A percentile compares a stretch with the other conserved stretches of the same genome.
phyloP scores from a whole-genome alignment of 1,140 invertebrate genomes.

The Drosophila novamexicana region DNA sequence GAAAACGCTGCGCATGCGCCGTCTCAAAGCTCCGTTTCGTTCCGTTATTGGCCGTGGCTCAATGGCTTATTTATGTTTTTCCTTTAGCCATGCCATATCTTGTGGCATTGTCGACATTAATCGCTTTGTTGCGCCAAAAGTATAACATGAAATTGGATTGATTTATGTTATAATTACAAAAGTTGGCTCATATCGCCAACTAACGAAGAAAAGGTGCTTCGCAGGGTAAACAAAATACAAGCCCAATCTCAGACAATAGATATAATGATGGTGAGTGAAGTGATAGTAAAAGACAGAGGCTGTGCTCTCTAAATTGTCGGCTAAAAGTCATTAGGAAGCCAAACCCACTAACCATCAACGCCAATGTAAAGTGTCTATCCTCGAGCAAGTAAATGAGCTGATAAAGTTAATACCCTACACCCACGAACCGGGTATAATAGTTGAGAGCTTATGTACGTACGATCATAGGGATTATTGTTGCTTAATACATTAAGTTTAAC shows the following conservation, averaged over 20 bases:
- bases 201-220: constrained; percentile 15
- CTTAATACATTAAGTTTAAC: too few relatives aligned
- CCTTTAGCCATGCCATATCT: constrained; percentile 79
- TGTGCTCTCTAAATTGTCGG: constrained; percentile 23
- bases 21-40: constrained; percentile 37
- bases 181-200: constrained; percentile 4
- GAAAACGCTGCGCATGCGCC: constrained; percentile 48
- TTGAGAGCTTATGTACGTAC: too few relatives aligned
- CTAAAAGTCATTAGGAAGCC: constrained; percentile 37
- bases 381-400: neutral
- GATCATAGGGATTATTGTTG: too few relatives aligned
- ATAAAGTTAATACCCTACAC: neutral
- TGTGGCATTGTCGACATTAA: constrained; percentile 77
- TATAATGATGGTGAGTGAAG: constrained; percentile 20
- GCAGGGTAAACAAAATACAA: neutral
- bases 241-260: constrained; percentile 15
- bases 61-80: constrained; percentile 81
- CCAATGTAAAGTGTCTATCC: neutral
- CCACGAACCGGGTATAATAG: neutral
- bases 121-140: constrained; percentile 72
- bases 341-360: neutral
- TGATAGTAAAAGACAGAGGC: neutral
- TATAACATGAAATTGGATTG: constrained; percentile 79
- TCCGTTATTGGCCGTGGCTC: constrained; percentile 75
- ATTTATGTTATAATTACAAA: constrained; percentile 82